Evolutionary conservation across 2,797 vertebrate species (phyloP), one percentile per base, ranked within the genome.

Genomic region (Phrynocephalus guinanensis): DNA sequence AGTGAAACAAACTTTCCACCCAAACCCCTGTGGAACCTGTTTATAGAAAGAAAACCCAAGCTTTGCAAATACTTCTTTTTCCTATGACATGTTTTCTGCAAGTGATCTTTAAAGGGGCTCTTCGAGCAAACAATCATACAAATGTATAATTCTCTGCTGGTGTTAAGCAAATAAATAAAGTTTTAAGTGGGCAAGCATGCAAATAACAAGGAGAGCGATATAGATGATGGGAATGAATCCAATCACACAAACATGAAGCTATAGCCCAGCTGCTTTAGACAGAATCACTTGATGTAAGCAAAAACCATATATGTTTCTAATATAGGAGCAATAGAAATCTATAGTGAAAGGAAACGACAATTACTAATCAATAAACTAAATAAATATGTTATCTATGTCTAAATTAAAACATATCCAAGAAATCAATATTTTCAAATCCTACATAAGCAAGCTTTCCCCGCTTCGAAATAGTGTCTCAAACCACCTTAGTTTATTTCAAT

Each of bases 351-450:
- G 67, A 26, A 52, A 88, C 28, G n/a, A 78, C 13, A 2, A 56
- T 56, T 56, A 56, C 52, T 1, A 56, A 15, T 3, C 76, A n/a
- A n/a, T 3, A 6, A 63, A 48, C 16, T 30, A 24, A n/a, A 85
- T n/a, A 20, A 33, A 44, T n/a, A 11, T 15, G 13, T 44, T 50
- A 75, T 7, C 20, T 26, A 9, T 1, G 5, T 76, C 33, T 76
- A 9, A 24, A 9, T 48, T 24, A 48, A 26, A 76, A 76, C 10
- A 22, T 20, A 48, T 48, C 8, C 3, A 48, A 24, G 22, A n/a
- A 66, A 80, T 85, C 71, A n/a, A 56, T 24, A 24, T 44, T 60
- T 48, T 70, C 70, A 85, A 60, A 20, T 88, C 81, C 50, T 44
- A 6, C 22, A 76, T 22, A 67, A 75, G 22, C 60, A 81, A n/a